Percentiles rank a stretch among this genome's conserved stretches.
These are phyloP conservation scores for Leptothorax acervorum DNA, from an alignment of 2,888 invertebrate genomes.

Conservation along the genomic window DNA sequence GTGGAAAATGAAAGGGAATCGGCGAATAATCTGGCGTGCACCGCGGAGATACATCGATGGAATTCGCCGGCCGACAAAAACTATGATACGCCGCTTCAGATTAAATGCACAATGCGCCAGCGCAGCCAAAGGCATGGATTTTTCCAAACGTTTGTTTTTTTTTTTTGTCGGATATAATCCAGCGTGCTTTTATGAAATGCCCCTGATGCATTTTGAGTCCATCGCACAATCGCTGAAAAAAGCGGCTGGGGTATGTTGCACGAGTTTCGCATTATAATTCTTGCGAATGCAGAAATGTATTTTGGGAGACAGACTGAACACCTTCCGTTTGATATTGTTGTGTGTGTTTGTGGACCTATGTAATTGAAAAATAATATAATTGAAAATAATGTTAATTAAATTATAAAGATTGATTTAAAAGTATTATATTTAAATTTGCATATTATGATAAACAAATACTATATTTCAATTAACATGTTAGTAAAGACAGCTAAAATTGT, in stretches of 20 bases:
- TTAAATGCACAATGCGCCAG: conserved; percentile 46
- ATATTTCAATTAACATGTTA: background rate
- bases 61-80: conserved; percentile 60
- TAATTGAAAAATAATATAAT: background rate
- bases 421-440: background rate
- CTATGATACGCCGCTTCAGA: conserved; percentile 53
- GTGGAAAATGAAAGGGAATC: conserved; percentile 67
- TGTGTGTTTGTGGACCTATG: background rate
- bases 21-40: conserved; percentile 56
- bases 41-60: conserved; percentile 21
- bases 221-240: conserved; percentile 31
- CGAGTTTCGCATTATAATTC: conserved; percentile 45
- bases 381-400: background rate
- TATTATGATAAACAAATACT: background rate
- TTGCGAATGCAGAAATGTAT: conserved; percentile 10
- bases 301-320: conserved; percentile 7
- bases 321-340: background rate
- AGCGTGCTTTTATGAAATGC: conserved; percentile 44
- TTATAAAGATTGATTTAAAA: background rate
- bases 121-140: conserved; percentile 46
- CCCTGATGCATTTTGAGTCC: conserved; percentile 47
- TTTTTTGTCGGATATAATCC: conserved; percentile 43
- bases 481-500: background rate
- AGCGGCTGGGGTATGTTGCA: conserved; percentile 15
- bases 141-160: conserved; percentile 43